Conservation (phyloP, 2,797 vertebrate genomes). For the Brotula barbata region DNA sequence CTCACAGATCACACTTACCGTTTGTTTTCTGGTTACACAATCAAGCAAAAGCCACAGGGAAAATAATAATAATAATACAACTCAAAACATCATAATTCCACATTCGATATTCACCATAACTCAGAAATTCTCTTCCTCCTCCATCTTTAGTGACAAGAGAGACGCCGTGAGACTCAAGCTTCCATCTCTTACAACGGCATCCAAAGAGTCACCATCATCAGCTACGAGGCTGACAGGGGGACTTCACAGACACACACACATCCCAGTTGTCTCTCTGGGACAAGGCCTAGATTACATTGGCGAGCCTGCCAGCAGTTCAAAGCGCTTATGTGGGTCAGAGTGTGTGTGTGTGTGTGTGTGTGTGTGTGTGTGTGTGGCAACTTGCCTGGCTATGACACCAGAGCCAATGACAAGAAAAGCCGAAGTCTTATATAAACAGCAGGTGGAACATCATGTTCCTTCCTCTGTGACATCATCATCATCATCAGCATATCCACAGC, state of each 20-base stretch:
- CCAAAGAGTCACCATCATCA: constrained; percentile 50
- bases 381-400: constrained; percentile 44
- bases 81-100: constrained; percentile 9
- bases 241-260: constrained; percentile 22
- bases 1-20: too few species aligned
- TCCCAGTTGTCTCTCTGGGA: constrained; percentile 68
- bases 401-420: constrained; percentile 50
- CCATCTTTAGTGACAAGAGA: constrained; percentile 35
- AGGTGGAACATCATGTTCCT: constrained; percentile 56
- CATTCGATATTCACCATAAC: neutral
- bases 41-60: too few species aligned
- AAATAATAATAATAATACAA: too few species aligned
- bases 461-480: constrained; percentile 56
- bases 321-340: constrained; percentile 76
- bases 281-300: constrained; percentile 65
- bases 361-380: constrained; percentile 39
- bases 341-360: constrained; percentile 22
- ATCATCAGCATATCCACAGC: constrained; percentile 16
- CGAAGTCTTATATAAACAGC: constrained; percentile 60
- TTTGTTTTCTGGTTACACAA: too few species aligned
- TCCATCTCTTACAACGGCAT: constrained; percentile 55
- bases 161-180: constrained; percentile 61
- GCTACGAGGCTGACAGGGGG: constrained; percentile 15
- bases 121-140: constrained; percentile 25
- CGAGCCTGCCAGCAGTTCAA: constrained; percentile 72